These are phyloP conservation scores for Meiosimyza platycephala DNA, from an alignment of 2,888 invertebrate species.

Conservation along the genomic window DNA sequence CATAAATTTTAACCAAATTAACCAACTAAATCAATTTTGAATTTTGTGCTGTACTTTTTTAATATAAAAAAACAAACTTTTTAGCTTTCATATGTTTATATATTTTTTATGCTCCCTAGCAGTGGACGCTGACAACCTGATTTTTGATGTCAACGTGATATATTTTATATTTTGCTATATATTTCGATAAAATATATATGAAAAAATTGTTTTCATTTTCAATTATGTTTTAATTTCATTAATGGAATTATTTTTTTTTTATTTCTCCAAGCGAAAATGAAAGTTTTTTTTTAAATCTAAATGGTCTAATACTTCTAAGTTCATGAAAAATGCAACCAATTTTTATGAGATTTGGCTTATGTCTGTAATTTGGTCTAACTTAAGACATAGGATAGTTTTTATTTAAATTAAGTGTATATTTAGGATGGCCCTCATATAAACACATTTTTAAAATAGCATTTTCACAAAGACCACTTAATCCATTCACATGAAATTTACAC, in stretches of 20 bases:
- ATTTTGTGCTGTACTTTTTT: constrained; percentile 22
- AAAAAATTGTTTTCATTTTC: constrained; percentile 1
- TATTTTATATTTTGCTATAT: neutral
- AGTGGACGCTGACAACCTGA: constrained; percentile 48
- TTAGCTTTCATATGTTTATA: constrained; percentile 33
- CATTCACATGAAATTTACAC: too few relatives aligned
- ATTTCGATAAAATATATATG: neutral
- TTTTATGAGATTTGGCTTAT: too few relatives aligned
- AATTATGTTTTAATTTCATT: neutral
- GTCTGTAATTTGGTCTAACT: too few relatives aligned
- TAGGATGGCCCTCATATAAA: too few relatives aligned
- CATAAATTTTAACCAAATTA: neutral
- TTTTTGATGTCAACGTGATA: constrained; percentile 53
- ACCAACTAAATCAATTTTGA: constrained; percentile 14
- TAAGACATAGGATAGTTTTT: too few relatives aligned
- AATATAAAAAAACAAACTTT: constrained; percentile 9
- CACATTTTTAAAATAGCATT: too few relatives aligned
- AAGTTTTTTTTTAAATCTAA: neutral
- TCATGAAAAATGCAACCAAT: too few relatives aligned
- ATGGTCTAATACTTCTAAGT: too few relatives aligned
- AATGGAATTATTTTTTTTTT: neutral
- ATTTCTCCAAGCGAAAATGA: neutral
- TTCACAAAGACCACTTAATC: too few relatives aligned
- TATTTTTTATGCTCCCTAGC: constrained; percentile 29
- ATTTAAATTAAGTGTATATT: too few relatives aligned